Conservation (phyloP, 2,888 invertebrate genomes). For the Rambutsinella grinnellia region DNA sequence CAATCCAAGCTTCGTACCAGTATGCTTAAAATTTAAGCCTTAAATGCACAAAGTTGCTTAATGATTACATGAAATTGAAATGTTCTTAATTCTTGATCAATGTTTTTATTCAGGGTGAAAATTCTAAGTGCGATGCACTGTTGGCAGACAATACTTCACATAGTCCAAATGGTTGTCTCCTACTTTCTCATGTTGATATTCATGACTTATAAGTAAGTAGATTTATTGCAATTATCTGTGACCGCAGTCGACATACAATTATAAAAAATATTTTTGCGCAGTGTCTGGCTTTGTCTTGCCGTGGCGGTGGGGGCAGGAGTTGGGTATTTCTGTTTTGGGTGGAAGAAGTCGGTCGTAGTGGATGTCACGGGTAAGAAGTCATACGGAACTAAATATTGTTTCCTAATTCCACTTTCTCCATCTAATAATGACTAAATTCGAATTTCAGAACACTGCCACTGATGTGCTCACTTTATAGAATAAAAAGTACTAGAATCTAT, state of each 20-base stretch:
- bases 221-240: too few relatives aligned
- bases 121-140: background rate
- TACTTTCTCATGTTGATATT: background rate
- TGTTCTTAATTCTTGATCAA: too few relatives aligned
- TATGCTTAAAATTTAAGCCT: too few relatives aligned
- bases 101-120: too few relatives aligned
- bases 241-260: too few relatives aligned
- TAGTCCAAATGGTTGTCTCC: background rate
- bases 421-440: too few relatives aligned
- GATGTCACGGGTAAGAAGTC: too few relatives aligned
- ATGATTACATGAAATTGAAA: background rate
- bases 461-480: constrained; percentile 68
- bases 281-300: background rate
- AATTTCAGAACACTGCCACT: constrained; percentile 88
- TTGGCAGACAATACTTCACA: background rate
- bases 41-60: too few relatives aligned
- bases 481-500: too few relatives aligned
- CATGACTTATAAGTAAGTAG: background rate
- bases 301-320: background rate
- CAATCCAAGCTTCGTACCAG: background rate
- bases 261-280: too few relatives aligned
- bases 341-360: background rate
- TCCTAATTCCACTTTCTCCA: too few relatives aligned
- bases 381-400: too few relatives aligned
- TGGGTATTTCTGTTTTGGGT: background rate